These are phyloP conservation scores for Myotis daubentonii DNA, from an alignment of 2,797 vertebrate species.

Conservation along the genomic window DNA sequence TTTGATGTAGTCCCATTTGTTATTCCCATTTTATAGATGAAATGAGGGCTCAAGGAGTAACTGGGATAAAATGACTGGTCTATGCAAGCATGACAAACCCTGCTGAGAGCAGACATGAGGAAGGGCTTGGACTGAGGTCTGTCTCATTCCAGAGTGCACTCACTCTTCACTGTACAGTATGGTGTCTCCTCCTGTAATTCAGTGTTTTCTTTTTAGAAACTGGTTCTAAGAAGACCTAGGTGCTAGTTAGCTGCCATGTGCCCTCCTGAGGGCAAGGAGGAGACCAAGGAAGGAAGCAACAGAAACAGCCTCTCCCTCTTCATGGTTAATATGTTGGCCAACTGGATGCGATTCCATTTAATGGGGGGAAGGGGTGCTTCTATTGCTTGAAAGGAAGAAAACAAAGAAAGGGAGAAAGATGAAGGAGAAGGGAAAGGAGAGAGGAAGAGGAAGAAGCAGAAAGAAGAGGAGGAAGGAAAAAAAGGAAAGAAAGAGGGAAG, in stretches of 20 bases:
- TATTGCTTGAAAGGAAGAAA: neutral
- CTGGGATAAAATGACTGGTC: neutral
- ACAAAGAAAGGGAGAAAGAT: neutral
- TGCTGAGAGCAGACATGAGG: neutral
- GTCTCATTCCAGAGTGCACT: neutral
- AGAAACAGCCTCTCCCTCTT: neutral
- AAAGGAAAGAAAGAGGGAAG: fast-evolving
- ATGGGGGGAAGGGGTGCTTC: neutral
- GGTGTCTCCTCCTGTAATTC: neutral
- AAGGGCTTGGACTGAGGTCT: neutral
- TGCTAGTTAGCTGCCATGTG: neutral
- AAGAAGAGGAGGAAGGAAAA: too few species aligned
- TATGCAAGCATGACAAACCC: neutral
- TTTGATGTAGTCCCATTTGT: neutral
- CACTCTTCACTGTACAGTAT: neutral
- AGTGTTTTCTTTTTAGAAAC: neutral
- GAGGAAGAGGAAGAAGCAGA: neutral
- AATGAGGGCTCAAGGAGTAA: neutral
- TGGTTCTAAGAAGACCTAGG: neutral
- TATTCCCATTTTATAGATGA: neutral
- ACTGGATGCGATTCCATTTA: neutral
- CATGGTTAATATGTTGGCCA: neutral
- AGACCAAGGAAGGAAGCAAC: neutral
- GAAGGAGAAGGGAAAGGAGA: neutral
- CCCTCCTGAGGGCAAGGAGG: neutral